Evolutionary conservation across 2,797 vertebrate species (phyloP).

Genomic region (Amazona ochrocephala): DNA sequence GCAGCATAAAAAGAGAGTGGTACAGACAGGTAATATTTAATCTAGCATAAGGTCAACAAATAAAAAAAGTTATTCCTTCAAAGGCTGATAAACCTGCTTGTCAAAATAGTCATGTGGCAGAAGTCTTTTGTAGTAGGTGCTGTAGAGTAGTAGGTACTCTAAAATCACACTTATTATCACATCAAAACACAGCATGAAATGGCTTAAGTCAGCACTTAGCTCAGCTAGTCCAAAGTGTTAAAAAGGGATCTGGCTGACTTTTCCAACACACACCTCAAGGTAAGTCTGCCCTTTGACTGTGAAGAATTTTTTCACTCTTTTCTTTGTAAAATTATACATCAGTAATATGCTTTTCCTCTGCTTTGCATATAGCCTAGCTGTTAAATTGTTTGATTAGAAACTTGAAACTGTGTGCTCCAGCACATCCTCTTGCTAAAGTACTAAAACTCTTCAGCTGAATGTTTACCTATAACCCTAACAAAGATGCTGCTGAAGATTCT

Average conservation of each 20-base stretch:
- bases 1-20: slow-evolving; percentile 11
- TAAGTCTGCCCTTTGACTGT: not conserved
- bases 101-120: not conserved
- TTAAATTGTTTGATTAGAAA: not conserved
- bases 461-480: not conserved
- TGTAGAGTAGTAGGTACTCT: not conserved
- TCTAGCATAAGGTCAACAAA: not conserved
- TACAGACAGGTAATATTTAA: slow-evolving; percentile 33
- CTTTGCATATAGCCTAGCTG: not conserved
- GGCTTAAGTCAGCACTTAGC: not conserved
- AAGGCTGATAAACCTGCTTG: not conserved
- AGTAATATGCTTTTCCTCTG: not conserved
- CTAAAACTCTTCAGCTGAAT: not conserved
- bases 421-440: not conserved
- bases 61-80: not conserved
- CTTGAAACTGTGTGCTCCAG: not conserved
- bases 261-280: not conserved
- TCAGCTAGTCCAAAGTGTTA: not conserved
- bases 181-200: not conserved
- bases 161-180: not conserved
- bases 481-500: not conserved
- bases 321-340: not conserved
- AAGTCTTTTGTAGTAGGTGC: not conserved
- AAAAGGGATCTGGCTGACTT: not conserved
- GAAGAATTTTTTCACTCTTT: not conserved